phyloP scores from a whole-genome alignment of 2,888 invertebrate genomes.

The Cryptocheilus praepositus region DNA sequence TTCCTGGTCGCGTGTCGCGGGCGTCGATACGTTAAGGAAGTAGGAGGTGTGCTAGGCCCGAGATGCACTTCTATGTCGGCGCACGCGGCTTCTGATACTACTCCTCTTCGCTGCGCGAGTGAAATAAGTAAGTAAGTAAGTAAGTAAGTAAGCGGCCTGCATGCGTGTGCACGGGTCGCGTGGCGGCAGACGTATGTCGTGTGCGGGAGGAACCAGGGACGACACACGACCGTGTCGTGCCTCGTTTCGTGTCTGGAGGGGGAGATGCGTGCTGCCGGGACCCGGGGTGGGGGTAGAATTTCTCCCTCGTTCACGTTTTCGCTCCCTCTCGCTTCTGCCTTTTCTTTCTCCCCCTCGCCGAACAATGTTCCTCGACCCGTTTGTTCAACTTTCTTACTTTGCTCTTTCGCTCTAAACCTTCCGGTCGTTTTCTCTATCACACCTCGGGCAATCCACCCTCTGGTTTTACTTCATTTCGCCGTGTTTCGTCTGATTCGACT shows the following conservation, averaged over 20 bases:
- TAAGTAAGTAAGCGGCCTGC: slow-evolving; percentile 7
- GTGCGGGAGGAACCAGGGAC: slow-evolving; percentile 70
- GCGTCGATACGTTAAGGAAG: slow-evolving; percentile 9
- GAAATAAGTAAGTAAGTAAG: no score
- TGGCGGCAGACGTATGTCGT: slow-evolving; percentile 75
- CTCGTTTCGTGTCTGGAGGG: slow-evolving; percentile 55
- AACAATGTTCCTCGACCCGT: slow-evolving; percentile 7
- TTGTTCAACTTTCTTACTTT: neutral
- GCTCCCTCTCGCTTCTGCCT: slow-evolving; percentile 6
- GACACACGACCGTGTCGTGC: slow-evolving; percentile 69
- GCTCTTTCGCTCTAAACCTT: neutral
- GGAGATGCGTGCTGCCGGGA: slow-evolving; percentile 31
- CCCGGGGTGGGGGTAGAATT: slow-evolving; percentile 41
- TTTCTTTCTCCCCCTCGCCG: neutral
- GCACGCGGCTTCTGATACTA: slow-evolving; percentile 21
- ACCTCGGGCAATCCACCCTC: no score
- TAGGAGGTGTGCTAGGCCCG: slow-evolving; percentile 3
- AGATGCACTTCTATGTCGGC: slow-evolving; percentile 18
- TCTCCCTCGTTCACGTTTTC: slow-evolving; percentile 4
- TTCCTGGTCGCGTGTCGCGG: slow-evolving; percentile 50
- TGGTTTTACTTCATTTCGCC: no score
- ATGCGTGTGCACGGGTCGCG: slow-evolving; percentile 73
- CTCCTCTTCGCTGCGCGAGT: neutral
- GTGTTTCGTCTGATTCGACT: neutral
- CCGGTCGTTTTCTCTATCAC: no score